phyloP scores from a whole-genome alignment of 2,888 invertebrate species.

The Drosophila parthenogenetica region DNA sequence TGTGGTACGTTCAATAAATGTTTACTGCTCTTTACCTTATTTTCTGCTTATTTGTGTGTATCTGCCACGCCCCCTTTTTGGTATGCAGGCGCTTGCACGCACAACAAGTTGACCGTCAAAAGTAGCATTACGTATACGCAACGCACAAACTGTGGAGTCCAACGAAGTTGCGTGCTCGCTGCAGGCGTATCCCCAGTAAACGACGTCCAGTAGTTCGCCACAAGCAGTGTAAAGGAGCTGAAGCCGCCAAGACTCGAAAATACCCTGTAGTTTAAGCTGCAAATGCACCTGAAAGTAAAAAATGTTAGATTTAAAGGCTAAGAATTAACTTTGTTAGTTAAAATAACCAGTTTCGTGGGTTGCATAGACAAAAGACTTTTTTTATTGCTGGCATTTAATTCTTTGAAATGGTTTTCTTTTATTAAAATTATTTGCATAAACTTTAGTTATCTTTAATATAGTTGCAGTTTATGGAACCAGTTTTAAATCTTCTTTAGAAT shows the following conservation, averaged over 20 bases:
- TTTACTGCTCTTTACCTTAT: not conserved
- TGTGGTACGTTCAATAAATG: not conserved
- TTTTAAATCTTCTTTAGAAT: too few relatives aligned
- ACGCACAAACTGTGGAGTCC: slow-evolving; percentile 49
- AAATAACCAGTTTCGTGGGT: too few relatives aligned
- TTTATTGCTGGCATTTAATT: too few relatives aligned
- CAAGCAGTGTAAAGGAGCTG: slow-evolving; percentile 16
- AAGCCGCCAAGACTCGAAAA: not conserved
- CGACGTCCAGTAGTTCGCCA: slow-evolving; percentile 37
- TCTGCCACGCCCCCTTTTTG: slow-evolving; percentile 52
- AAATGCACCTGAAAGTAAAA: too few relatives aligned
- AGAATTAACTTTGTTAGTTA: too few relatives aligned
- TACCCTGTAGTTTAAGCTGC: slow-evolving; percentile 3
- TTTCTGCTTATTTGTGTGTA: slow-evolving; percentile 10
- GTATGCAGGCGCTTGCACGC: slow-evolving; percentile 26
- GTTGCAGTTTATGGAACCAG: too few relatives aligned
- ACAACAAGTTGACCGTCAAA: slow-evolving; percentile 61
- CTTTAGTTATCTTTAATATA: too few relatives aligned
- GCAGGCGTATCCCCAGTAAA: slow-evolving; percentile 58
- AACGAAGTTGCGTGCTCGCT: slow-evolving; percentile 51
- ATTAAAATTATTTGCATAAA: too few relatives aligned
- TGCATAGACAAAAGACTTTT: too few relatives aligned
- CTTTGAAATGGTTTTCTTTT: too few relatives aligned
- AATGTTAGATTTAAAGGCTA: too few relatives aligned
- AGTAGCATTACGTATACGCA: slow-evolving; percentile 22